A percentile compares a stretch with the other conserved stretches of the same genome.
Conservation (phyloP, 1,140 invertebrate species). For the Coenobita brevimanus region DNA sequence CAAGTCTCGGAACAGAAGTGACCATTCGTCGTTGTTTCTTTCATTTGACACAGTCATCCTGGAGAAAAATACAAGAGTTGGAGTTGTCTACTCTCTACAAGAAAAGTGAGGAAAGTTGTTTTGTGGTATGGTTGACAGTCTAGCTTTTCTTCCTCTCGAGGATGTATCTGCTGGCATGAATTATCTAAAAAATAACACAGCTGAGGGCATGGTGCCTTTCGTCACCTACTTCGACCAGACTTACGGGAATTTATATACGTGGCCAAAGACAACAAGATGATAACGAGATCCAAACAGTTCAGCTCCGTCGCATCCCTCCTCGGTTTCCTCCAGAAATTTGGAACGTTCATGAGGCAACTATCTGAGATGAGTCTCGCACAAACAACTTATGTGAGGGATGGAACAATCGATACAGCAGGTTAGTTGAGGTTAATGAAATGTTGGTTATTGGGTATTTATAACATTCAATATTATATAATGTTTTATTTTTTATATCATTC, state of each 20-base stretch:
- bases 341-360: not conserved
- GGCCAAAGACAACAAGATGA: not conserved
- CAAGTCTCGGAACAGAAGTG: too few relatives aligned
- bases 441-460: too few relatives aligned
- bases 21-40: conserved; percentile 15
- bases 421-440: too few relatives aligned
- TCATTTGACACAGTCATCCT: conserved; percentile 1
- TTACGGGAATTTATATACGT: not conserved
- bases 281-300: not conserved
- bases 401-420: too few relatives aligned
- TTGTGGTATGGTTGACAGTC: not conserved
- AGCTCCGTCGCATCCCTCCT: conserved; percentile 6
- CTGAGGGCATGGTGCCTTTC: not conserved
- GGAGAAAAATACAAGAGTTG: not conserved
- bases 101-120: conserved; percentile 17
- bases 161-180: not conserved
- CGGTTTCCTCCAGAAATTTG: conserved; percentile 11
- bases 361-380: not conserved
- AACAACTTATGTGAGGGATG: conserved; percentile 8
- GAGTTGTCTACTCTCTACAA: not conserved
- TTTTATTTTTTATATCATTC: too few relatives aligned
- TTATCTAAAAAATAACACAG: not conserved
- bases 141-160: not conserved
- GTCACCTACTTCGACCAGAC: not conserved
- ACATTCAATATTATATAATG: too few relatives aligned